These are phyloP conservation scores for Latrodectus hesperus DNA, from an alignment of 2,888 invertebrate genomes.

Conservation along the genomic window DNA sequence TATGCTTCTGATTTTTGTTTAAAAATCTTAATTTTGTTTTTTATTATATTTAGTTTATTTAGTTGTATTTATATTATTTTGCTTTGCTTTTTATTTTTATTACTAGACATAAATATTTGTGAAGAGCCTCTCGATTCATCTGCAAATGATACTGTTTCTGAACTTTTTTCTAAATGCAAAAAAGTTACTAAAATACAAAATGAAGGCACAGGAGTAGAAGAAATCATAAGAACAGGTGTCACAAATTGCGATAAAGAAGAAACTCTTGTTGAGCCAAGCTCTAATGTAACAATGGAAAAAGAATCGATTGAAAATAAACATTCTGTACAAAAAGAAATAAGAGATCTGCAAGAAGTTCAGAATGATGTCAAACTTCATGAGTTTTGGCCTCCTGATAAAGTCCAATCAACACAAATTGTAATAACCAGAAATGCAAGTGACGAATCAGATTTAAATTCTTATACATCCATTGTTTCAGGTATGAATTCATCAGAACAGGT, in stretches of 20 bases:
- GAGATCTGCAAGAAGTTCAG: background rate
- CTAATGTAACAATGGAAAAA: too few species aligned
- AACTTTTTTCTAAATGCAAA: constrained; percentile 48
- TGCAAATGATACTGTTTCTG: background rate
- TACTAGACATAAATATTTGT: constrained; percentile 1
- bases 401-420: background rate
- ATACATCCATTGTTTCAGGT: background rate
- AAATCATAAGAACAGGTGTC: background rate
- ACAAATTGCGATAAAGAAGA: too few species aligned
- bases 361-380: constrained; percentile 30
- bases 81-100: constrained; percentile 19
- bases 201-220: background rate
- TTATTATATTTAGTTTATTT: constrained; percentile 7
- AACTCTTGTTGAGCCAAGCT: too few species aligned
- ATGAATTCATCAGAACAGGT: background rate
- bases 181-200: background rate
- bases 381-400: constrained; percentile 49
- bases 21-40: background rate
- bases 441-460: background rate
- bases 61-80: background rate
- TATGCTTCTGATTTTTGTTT: background rate
- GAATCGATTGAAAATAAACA: too few species aligned
- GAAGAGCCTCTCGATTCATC: constrained; percentile 7
- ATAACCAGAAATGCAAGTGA: background rate
- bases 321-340: background rate